Evolutionary conservation across 92 coral and sea anemone genomes (phyloP), one percentile per base, ranked within the genome.

Genomic region (Paragorgia papillata): DNA sequence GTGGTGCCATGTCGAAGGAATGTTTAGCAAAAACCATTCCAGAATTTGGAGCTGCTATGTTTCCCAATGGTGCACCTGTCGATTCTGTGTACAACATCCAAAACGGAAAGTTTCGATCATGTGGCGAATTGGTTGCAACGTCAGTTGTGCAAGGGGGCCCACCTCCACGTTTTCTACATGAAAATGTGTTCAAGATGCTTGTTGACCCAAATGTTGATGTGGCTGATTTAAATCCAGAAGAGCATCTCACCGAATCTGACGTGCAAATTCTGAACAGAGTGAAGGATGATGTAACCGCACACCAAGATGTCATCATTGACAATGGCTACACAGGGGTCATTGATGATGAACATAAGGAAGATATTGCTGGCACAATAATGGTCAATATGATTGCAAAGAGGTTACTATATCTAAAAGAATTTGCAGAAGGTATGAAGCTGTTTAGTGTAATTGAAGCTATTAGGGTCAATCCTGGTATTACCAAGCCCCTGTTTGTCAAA

Each of bases 81-180:
- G 79, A 80, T 37, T 83, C 90, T 9, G 80, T 82, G 33, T 79
- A 58, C 73, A 76, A 86, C 55, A 49, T 89, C 5, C 90, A 85
- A 7, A 86, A 89, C 78, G 83, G 85, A 51, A 66, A 76, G 80
- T 84, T 86, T 65, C 76, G 75, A 83, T 76, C 89, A 50, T 81
- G 91, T 82, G 87, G 89, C n/a, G 77, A 85, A 69, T 73, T 89
- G 26, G 79, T 85, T 41, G 89, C 93, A 32, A 63, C 86, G 40
- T 74, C 82, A 66, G 58, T 90, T 26, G 85, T 80, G 35, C 87
- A 90, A 68, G 89, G 87, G 22, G 87, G 91, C 19, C 90, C 89
- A 44, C 65, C 85, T 22, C 90, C 90, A 26, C 59, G 80, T 75
- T 84, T 86, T 62, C 35, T 86, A 25, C 83, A 80, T 69, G 73